A percentile compares a stretch with the other conserved stretches of the same genome.
These are phyloP conservation scores for Sinhomidia bicolor DNA, from an alignment of 2,888 invertebrate species.

Conservation along the genomic window DNA sequence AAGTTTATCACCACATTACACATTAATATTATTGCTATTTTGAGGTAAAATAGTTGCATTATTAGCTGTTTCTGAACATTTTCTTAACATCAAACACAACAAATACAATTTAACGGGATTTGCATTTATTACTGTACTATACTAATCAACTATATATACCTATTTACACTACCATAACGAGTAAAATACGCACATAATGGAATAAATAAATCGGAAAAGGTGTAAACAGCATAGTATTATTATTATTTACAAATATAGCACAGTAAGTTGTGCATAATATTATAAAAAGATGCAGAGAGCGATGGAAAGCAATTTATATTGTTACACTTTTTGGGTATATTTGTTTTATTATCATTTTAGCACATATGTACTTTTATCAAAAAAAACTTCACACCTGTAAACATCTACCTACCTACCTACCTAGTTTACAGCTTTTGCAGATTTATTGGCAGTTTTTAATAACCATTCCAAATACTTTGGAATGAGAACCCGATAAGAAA, in stretches of 20 bases:
- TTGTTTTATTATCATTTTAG: no score
- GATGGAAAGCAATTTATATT: no score
- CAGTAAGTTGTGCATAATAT: no score
- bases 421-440: neutral
- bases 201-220: slow-evolving; percentile 29
- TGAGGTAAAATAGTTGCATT: slow-evolving; percentile 12
- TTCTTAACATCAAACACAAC: no score
- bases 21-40: neutral
- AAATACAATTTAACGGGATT: no score
- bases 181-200: neutral
- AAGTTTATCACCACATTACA: neutral
- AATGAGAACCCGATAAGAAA: neutral
- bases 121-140: no score
- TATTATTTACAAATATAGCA: no score
- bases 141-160: neutral
- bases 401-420: no score
- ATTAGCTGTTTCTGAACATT: neutral
- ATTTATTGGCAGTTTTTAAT: neutral
- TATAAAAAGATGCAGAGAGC: no score
- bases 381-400: no score
- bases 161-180: neutral
- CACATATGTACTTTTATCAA: no score
- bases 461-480: neutral
- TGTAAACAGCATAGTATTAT: neutral
- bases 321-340: no score